These are phyloP conservation scores for Epiblema foenella DNA, from an alignment of 2,888 invertebrate genomes.

Conservation along the genomic window DNA sequence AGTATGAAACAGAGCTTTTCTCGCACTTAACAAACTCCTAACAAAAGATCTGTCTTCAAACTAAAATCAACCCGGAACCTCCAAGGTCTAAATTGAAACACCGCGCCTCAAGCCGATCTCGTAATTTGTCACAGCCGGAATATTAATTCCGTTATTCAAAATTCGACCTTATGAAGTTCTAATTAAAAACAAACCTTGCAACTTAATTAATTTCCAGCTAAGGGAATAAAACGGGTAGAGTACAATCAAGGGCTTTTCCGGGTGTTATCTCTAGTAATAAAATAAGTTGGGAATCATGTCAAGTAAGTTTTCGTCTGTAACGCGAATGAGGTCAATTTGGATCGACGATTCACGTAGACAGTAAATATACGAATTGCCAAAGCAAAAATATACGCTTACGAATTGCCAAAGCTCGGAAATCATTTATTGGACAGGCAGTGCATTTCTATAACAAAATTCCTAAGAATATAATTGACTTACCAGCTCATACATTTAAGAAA, in stretches of 20 bases:
- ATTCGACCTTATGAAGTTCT: conserved; percentile 41
- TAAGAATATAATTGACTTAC: too few species aligned
- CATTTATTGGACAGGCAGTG: too few species aligned
- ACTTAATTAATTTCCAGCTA: conserved; percentile 35
- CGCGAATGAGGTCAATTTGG: neutral
- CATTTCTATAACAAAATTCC: too few species aligned
- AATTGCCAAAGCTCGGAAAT: too few species aligned
- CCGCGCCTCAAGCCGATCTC: conserved; percentile 2
- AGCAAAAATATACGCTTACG: too few species aligned
- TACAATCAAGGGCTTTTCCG: conserved; percentile 26
- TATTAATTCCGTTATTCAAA: conserved; percentile 36
- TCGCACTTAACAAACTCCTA: conserved; percentile 10
- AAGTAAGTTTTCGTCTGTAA: neutral
- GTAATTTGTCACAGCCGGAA: conserved; percentile 30
- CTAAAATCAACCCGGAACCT: neutral
- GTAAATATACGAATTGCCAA: too few species aligned
- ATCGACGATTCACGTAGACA: neutral
- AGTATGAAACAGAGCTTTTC: too few species aligned
- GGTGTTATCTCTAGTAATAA: conserved; percentile 35
- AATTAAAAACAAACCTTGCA: conserved; percentile 42
- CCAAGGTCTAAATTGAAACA: conserved; percentile 19
- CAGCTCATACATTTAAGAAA: too few species aligned
- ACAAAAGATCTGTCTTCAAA: conserved; percentile 11
- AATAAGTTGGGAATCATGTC: conserved; percentile 21
- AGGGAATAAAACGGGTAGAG: conserved; percentile 20